phyloP scores from a whole-genome alignment of 2,888 invertebrate genomes.

The Steinernema carpocapsae region DNA sequence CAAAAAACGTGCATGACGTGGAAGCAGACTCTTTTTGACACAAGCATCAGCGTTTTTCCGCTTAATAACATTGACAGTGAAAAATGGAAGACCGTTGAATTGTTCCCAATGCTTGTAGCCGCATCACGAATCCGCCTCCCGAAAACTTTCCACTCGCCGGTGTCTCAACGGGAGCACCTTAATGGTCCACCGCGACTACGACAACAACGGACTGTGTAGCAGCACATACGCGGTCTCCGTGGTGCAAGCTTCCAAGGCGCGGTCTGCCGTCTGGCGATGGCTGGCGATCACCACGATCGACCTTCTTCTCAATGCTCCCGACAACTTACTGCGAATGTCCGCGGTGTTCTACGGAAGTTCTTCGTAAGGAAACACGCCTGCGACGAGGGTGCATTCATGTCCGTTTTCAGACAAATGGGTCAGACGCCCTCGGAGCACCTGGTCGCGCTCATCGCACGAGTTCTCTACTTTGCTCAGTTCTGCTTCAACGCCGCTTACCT shows the following conservation, averaged over 20 bases:
- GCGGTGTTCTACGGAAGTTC: conserved; percentile 40
- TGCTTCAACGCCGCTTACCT: conserved; percentile 48
- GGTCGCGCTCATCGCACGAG: conserved; percentile 42
- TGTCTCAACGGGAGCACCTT: conserved; percentile 28
- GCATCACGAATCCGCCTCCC: background rate
- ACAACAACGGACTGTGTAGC: conserved; percentile 26
- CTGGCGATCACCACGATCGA: conserved; percentile 48
- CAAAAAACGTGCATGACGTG: too few relatives aligned
- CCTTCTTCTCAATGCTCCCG: conserved; percentile 46
- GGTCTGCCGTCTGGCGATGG: conserved; percentile 46
- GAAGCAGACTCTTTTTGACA: too few relatives aligned
- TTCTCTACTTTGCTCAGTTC: conserved; percentile 48
- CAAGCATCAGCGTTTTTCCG: too few relatives aligned
- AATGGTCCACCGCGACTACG: conserved; percentile 29
- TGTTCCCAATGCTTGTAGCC: background rate
- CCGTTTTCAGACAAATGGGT: background rate
- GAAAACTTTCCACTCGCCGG: conserved; percentile 4
- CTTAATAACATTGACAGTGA: too few relatives aligned
- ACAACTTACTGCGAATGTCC: conserved; percentile 42
- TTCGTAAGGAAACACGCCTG: too few relatives aligned
- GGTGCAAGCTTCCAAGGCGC: conserved; percentile 34
- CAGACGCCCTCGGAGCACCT: conserved; percentile 35
- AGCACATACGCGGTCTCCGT: conserved; percentile 23
- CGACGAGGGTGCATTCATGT: too few relatives aligned
- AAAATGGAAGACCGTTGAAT: too few relatives aligned